Evolutionary conservation across 2,113 vertebrate species (phyloP).

Genomic region (Sinocyclocheilus anophthalmus): DNA sequence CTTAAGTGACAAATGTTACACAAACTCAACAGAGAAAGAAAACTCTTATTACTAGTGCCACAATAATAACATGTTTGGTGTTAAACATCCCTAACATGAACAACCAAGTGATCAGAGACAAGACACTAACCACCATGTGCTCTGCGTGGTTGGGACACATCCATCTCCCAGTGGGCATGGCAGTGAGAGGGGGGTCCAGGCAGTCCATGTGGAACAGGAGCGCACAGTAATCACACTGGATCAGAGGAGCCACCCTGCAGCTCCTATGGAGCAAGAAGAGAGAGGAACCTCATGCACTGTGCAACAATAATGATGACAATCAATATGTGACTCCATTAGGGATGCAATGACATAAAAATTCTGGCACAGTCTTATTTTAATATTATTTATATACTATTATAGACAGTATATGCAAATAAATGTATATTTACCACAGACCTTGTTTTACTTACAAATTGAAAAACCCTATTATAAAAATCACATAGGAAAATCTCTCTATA

Average conservation of each 20-base stretch:
- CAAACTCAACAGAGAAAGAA: neutral
- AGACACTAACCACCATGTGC: conserved; percentile 88
- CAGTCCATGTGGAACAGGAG: conserved; percentile 99
- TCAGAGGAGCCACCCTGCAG: conserved; percentile 94
- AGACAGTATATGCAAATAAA: neutral
- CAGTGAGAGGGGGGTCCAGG: conserved; percentile 95
- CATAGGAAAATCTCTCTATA: neutral
- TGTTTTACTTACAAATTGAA: no score
- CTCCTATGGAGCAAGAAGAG: conserved; percentile 77
- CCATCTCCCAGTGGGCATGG: conserved; percentile 96
- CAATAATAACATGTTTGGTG: no score
- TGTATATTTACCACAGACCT: no score
- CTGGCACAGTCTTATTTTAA: neutral
- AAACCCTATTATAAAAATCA: no score
- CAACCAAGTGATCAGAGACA: neutral
- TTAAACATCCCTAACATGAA: neutral
- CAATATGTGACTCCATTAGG: neutral
- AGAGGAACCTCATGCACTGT: neutral
- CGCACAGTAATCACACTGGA: conserved; percentile 98
- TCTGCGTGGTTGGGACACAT: conserved; percentile 99
- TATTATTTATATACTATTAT: neutral
- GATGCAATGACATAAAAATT: neutral
- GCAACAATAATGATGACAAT: neutral
- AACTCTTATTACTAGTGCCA: neutral
- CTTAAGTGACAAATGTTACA: neutral